Evolutionary conservation across 2,888 invertebrate genomes (phyloP).

Genomic region (Eutolmus rufibarbis): DNA sequence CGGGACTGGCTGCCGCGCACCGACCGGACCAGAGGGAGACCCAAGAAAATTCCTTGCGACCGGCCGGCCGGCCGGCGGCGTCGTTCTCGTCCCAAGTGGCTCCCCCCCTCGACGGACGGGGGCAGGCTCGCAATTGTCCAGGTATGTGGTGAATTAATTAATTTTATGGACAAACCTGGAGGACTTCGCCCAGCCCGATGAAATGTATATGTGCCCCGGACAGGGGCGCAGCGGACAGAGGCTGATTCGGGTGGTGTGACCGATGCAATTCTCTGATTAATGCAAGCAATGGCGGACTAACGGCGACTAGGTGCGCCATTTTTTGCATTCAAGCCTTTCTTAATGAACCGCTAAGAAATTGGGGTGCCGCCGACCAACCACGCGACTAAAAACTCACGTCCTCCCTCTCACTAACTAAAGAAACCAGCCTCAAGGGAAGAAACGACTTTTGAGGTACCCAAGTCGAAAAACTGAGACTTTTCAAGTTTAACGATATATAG

Average conservation of each 20-base stretch:
- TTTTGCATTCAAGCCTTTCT: background rate
- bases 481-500: too few relatives aligned
- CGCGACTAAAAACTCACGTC: background rate
- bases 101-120: background rate
- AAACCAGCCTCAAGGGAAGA: too few relatives aligned
- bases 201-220: background rate
- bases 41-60: constrained; percentile 8
- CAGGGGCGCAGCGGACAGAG: background rate
- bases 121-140: background rate
- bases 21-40: background rate
- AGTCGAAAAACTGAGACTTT: too few relatives aligned
- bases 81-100: background rate
- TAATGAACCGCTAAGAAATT: background rate
- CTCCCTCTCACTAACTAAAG: background rate
- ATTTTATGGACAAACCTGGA: constrained; percentile 19
- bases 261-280: constrained; percentile 21
- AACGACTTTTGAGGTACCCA: too few relatives aligned
- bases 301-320: background rate
- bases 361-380: background rate
- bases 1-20: background rate
- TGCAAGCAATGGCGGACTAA: constrained; percentile 6
- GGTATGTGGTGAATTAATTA: constrained; percentile 29
- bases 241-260: constrained; percentile 5
- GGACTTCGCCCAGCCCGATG: background rate
- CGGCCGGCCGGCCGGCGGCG: background rate